These are phyloP conservation scores for Siniperca chuatsi DNA, from an alignment of 2,113 vertebrate species.

Conservation along the genomic window DNA sequence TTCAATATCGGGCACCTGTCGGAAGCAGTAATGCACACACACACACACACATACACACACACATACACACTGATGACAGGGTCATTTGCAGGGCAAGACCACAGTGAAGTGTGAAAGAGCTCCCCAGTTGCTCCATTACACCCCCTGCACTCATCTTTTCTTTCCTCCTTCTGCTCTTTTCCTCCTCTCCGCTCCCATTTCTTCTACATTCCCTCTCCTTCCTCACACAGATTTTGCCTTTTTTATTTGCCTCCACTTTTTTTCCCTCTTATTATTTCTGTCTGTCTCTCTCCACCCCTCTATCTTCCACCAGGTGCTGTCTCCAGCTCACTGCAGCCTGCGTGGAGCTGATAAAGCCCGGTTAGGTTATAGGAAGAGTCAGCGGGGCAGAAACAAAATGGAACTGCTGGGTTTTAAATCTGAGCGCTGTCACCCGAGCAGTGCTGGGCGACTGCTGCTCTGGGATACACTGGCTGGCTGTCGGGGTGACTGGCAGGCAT, in stretches of 20 bases:
- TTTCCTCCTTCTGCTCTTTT: constrained; percentile 11
- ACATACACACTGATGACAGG: constrained; percentile 49
- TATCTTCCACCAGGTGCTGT: constrained; percentile 22
- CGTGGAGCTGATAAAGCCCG: constrained; percentile 65
- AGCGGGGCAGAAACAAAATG: constrained; percentile 71
- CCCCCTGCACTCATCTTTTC: constrained; percentile 19
- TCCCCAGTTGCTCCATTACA: constrained; percentile 60
- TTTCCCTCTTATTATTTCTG: constrained; percentile 3
- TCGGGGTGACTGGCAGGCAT: constrained; percentile 38
- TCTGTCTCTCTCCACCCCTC: constrained; percentile 9
- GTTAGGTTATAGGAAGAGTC: constrained; percentile 62
- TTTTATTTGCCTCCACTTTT: not conserved
- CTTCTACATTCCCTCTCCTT: not conserved
- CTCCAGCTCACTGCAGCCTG: constrained; percentile 62
- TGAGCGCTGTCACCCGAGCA: constrained; percentile 59
- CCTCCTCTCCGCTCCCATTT: constrained; percentile 24
- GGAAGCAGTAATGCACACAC: constrained; percentile 39
- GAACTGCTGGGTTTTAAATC: constrained; percentile 64
- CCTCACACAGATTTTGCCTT: not conserved
- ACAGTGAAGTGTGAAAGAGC: constrained; percentile 65
- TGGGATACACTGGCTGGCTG: constrained; percentile 46
- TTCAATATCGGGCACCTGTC: constrained; percentile 66
- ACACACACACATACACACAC: constrained; percentile 23
- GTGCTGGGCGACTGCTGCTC: constrained; percentile 42
- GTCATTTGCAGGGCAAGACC: constrained; percentile 65